A percentile compares a stretch with the other conserved stretches of the same genome.
Evolutionary conservation across 2,888 invertebrate genomes (phyloP).

Genomic region (Lasioglossum marginatum): DNA sequence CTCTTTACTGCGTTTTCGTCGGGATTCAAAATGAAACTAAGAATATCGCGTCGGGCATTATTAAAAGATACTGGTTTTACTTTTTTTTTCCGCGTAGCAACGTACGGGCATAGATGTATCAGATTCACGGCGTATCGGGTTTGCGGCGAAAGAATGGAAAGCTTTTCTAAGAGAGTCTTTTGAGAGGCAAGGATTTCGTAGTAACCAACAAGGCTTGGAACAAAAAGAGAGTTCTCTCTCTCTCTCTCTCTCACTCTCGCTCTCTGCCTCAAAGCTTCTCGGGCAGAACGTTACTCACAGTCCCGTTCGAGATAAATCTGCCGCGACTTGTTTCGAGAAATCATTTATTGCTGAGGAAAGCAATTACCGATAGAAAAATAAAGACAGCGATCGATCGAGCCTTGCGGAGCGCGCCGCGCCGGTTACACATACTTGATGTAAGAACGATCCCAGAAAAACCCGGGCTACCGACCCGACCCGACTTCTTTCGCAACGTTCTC

Average conservation of each 20-base stretch:
- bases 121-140: neutral
- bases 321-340: conserved; percentile 2
- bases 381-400: conserved; percentile 2
- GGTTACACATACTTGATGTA: conserved; percentile 7
- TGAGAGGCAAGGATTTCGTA: neutral
- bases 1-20: neutral
- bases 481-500: conserved; percentile 13
- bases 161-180: neutral
- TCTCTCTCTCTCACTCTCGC: neutral
- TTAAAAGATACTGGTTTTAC: neutral
- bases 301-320: conserved; percentile 10
- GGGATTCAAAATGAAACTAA: neutral
- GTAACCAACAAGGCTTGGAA: conserved; percentile 6
- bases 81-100: neutral
- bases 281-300: neutral
- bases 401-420: neutral
- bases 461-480: neutral
- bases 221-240: neutral
- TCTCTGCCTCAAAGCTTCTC: neutral
- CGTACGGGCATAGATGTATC: neutral
- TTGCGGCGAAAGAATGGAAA: neutral
- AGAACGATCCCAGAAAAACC: neutral
- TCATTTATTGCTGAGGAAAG: conserved; percentile 4
- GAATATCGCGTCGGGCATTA: neutral
- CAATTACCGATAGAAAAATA: conserved; percentile 17